Base-by-base conservation (phyloP, 2,888 invertebrate species). In the Lycocerus yunnanus region DNA sequence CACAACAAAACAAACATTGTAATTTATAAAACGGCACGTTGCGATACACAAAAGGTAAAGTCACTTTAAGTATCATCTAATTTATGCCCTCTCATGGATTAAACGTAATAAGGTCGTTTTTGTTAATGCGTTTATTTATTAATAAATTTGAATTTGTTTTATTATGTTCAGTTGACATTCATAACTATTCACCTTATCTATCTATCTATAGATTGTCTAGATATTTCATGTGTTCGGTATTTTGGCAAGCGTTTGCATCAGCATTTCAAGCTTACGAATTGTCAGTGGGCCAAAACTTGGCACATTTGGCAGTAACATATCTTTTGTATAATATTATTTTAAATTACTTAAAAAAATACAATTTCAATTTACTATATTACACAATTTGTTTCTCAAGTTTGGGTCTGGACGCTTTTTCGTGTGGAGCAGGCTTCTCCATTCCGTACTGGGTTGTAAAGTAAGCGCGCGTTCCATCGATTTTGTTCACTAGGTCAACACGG, bases 281-380 rank as follows among this genome's bases (percentile, higher is more conserved):
- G 81, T 80, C 80, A 81, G 80, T 82, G 81, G 81, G 81, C 80
- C 82, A 81, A 78, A 78, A 77, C 77, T 79, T 83, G 82, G 81
- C 82, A 83, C 80, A 81, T 81, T 81, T 81, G 81, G 81, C 81
- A 80, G 70, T 71, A 75, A 66, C 69, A 66, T 72, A 71, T 66
- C 72, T 63, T 63, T 63, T 20, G 18, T 63, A 18, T 63, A n/a
- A 10, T 43, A 43, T 43, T 43, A 43, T 43, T 43, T 18, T 18
- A 20, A 63, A 63, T 63, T 63, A 63, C 13, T 18, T 63, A 16
- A 63, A 43, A 43, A 43, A 43, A 43, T 43, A 43, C 43, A 43
- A 15, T 63, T 63, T n/a, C 10, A 60, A 60, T 15, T 16, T 63
- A 18, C 61, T 6, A 13, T 18, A 20, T 60, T 18, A 63, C 16